A percentile compares a stretch with the other conserved stretches of the same genome.
Evolutionary conservation across 2,888 invertebrate species (phyloP).

Genomic region (Hirtodrosophila duncani): DNA sequence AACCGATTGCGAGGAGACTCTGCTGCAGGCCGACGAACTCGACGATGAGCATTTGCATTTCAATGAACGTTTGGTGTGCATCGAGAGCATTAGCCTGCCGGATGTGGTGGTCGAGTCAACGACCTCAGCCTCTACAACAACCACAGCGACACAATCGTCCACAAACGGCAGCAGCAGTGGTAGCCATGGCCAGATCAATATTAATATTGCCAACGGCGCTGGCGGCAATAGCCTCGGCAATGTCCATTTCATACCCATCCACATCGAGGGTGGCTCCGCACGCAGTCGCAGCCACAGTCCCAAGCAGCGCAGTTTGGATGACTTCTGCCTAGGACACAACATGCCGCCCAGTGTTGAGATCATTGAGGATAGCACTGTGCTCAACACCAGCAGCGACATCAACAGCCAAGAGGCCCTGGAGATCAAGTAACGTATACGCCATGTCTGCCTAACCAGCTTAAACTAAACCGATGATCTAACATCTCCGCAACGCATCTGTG

Average conservation of each 20-base stretch:
- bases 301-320: slow-evolving; percentile 69
- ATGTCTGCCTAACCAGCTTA: slow-evolving; percentile 7
- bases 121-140: slow-evolving; percentile 37
- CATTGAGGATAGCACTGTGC: slow-evolving; percentile 65
- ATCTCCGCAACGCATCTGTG: neutral
- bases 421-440: slow-evolving; percentile 55
- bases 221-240: slow-evolving; percentile 74
- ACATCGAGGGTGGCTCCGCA: slow-evolving; percentile 61
- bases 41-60: slow-evolving; percentile 54
- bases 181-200: slow-evolving; percentile 73
- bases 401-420: slow-evolving; percentile 42
- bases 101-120: slow-evolving; percentile 78
- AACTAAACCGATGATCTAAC: slow-evolving; percentile 31
- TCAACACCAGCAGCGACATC: too few species aligned
- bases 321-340: slow-evolving; percentile 68
- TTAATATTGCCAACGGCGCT: slow-evolving; percentile 74
- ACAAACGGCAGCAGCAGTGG: slow-evolving; percentile 22
- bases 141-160: slow-evolving; percentile 20
- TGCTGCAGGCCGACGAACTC: slow-evolving; percentile 75
- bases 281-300: slow-evolving; percentile 63
- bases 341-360: slow-evolving; percentile 69
- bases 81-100: slow-evolving; percentile 78
- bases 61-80: slow-evolving; percentile 75
- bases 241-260: slow-evolving; percentile 76
- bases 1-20: slow-evolving; percentile 76